Conservation (phyloP, 2,888 invertebrate genomes). For the Stenotaenia linearis region DNA sequence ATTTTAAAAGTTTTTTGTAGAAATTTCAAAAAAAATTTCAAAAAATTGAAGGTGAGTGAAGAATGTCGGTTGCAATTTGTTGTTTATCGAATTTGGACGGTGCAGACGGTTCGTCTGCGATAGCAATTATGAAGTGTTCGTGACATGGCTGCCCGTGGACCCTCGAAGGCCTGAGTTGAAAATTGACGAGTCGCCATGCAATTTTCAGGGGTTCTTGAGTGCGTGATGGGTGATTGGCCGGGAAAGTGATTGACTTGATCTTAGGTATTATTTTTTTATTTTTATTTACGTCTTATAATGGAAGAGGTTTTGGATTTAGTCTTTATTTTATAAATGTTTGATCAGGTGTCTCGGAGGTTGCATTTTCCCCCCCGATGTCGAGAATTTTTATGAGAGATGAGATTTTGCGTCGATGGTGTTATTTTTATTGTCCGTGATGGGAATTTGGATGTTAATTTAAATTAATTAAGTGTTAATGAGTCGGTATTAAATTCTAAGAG, state of each 20-base stretch:
- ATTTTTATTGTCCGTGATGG: neutral
- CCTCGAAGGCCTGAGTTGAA: neutral
- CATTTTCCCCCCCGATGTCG: neutral
- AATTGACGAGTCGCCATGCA: neutral
- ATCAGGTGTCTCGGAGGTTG: neutral
- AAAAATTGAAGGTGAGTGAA: neutral
- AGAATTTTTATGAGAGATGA: no score
- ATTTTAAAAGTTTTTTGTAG: no score
- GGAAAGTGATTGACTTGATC: slow-evolving; percentile 2
- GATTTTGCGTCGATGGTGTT: no score
- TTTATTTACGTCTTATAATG: neutral
- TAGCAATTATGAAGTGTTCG: neutral
- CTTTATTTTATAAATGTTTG: neutral
- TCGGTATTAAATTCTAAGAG: neutral
- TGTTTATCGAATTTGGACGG: neutral
- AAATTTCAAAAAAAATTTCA: no score
- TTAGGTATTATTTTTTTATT: neutral
- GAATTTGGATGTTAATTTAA: neutral
- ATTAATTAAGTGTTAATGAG: neutral
- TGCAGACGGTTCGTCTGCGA: neutral
- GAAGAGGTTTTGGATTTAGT: neutral
- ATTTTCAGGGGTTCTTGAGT: neutral
- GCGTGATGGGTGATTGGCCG: neutral
- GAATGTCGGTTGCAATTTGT: neutral
- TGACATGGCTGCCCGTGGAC: neutral